Evolutionary conservation across 2,888 invertebrate genomes (phyloP), one percentile per base, ranked within the genome.

Genomic region (Drosophila leonis): DNA sequence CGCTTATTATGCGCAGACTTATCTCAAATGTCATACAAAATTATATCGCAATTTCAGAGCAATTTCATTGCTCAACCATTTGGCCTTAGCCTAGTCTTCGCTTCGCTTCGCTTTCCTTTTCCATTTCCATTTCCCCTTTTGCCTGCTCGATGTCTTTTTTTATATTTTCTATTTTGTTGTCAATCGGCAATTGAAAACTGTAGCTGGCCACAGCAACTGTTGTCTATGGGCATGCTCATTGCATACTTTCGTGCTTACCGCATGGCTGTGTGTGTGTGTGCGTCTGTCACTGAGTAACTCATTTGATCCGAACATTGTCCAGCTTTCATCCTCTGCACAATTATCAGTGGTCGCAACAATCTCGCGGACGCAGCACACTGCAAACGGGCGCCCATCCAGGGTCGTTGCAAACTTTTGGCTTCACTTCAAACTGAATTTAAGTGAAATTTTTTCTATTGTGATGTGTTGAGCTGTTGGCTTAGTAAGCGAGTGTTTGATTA

Each of bases 1-100:
- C 76, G 55, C 65, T 54, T 65, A 75, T 78, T 80, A 75, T 71
- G 52, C 65, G 64, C 59, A 67, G 48, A 35, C 48, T 70, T 59
- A 55, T 76, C 62, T 67, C 51, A 72, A 78, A 82, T 77, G 66
- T 61, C 75, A 65, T 73, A 65, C 48, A 61, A 63, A 49, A 81
- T 73, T 76, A 78, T 69, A 71, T 70, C 57, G 69, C 62, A 71
- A 73, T 80, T 77, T 83, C 57, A 72, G 62, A 41, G 78, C 69
- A 69, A 71, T 82, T 68, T 70, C 39, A 59, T 75, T 15, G 37
- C 42, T 54, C 51, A 48, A 39, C 46, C 51, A 51, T 42, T 42
- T 56, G 24, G 39, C 55, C 65, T 48, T 39, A 35, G 27, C 54
- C 44, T 54, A 3, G 7, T 41, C 24, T 24, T 24, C 2, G 24